phyloP scores from a whole-genome alignment of 53 echinoderm and acorn worm genomes.

The Henricia sp. region DNA sequence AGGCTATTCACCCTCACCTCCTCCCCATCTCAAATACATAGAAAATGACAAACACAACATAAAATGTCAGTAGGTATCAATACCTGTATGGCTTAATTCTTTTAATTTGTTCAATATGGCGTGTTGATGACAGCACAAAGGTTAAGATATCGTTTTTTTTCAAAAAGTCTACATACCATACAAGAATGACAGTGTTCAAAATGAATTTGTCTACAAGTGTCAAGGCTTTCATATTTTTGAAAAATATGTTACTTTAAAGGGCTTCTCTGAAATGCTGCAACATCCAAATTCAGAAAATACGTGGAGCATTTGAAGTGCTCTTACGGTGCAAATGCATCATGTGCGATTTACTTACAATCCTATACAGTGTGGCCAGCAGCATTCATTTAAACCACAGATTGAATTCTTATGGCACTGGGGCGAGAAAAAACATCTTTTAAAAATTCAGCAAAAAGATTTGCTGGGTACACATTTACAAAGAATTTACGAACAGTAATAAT shows the following conservation, averaged over 20 bases:
- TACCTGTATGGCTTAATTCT: not conserved
- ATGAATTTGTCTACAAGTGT: constrained; percentile 14
- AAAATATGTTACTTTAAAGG: constrained; percentile 36
- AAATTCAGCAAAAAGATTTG: not conserved
- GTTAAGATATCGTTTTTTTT: constrained; percentile 21
- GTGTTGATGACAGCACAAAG: constrained; percentile 28
- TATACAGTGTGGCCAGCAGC: not conserved
- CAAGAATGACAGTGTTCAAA: constrained; percentile 15
- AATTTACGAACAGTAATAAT: too few species aligned
- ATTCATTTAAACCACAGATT: not conserved
- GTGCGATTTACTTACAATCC: not conserved
- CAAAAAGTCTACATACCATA: not conserved
- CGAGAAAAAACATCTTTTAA: not conserved
- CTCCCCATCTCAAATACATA: too few species aligned
- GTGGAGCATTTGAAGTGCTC: not conserved
- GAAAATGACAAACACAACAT: not conserved
- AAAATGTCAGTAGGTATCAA: not conserved
- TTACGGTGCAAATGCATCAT: not conserved
- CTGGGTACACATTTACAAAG: too few species aligned
- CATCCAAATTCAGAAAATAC: not conserved
- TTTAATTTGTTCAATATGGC: constrained; percentile 37
- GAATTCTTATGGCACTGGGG: not conserved
- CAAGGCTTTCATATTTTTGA: constrained; percentile 45
- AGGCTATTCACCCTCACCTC: too few species aligned
- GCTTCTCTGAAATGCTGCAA: not conserved